phyloP scores from a whole-genome alignment of 2,113 vertebrate genomes.

The Forbesichthys agassizii region DNA sequence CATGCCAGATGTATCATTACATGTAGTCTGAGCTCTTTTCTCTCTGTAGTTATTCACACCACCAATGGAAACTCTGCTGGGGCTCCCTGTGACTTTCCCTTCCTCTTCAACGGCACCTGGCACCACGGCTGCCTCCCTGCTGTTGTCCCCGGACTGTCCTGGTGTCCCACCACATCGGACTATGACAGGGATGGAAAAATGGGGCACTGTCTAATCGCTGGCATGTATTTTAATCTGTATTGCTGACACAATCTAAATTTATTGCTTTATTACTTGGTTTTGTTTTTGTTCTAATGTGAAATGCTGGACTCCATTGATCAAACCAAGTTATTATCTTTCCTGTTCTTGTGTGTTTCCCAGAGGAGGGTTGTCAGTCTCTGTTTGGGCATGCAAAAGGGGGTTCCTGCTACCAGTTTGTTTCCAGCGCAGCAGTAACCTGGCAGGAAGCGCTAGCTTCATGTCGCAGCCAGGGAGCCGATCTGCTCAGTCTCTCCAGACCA shows the following conservation, averaged over 20 bases:
- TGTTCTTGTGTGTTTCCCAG: conserved; percentile 64
- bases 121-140: conserved; percentile 83
- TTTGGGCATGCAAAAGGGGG: conserved; percentile 76
- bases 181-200: conserved; percentile 76
- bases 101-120: conserved; percentile 83
- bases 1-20: not conserved
- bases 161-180: conserved; percentile 86
- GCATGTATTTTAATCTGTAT: conserved; percentile 40
- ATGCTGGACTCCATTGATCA: not conserved
- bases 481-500: conserved; percentile 81
- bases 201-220: conserved; percentile 88
- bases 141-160: conserved; percentile 47
- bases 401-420: conserved; percentile 90
- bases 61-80: conserved; percentile 85
- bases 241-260: no score
- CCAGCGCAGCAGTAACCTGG: conserved; percentile 84
- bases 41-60: conserved; percentile 83
- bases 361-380: conserved; percentile 81
- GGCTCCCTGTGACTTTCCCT: conserved; percentile 89
- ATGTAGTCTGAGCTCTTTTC: conserved; percentile 3
- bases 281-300: not conserved
- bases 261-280: not conserved
- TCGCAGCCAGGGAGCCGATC: conserved; percentile 87
- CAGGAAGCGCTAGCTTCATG: conserved; percentile 89
- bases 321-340: not conserved